Evolutionary conservation across 2,888 invertebrate species (phyloP).

Genomic region (Idaea dimidiata): DNA sequence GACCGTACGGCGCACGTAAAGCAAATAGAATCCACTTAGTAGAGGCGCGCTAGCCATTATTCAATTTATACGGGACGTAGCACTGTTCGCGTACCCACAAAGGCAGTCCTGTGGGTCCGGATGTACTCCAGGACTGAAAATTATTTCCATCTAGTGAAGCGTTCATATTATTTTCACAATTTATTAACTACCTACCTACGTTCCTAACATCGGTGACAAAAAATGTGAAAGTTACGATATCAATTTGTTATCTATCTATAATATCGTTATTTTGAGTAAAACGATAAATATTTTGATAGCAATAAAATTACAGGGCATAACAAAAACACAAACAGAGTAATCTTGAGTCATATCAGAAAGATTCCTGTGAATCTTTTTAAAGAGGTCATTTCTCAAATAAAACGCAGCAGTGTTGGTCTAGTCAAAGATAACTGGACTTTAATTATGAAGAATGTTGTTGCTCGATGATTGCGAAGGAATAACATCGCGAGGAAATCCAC

Average conservation of each 20-base stretch:
- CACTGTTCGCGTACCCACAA: slow-evolving; percentile 43
- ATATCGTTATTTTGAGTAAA: background rate
- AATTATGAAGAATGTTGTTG: too few species aligned
- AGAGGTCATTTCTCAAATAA: background rate
- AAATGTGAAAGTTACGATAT: background rate
- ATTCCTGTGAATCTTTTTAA: background rate
- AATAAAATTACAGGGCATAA: background rate
- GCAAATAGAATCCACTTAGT: slow-evolving; percentile 70
- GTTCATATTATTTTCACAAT: background rate
- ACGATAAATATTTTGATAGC: background rate
- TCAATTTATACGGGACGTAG: slow-evolving; percentile 61
- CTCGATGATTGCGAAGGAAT: too few species aligned
- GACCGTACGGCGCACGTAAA: slow-evolving; percentile 51
- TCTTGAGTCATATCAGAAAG: background rate
- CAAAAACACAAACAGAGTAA: background rate
- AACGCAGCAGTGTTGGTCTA: too few species aligned
- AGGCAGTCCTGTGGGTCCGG: slow-evolving; percentile 40
- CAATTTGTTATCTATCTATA: background rate
- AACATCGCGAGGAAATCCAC: background rate
- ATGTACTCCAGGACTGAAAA: slow-evolving; percentile 31
- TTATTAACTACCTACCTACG: background rate
- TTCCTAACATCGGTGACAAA: background rate
- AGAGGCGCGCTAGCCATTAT: slow-evolving; percentile 64
- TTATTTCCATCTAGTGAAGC: slow-evolving; percentile 17
- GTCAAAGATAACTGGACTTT: too few species aligned